Percentiles rank a stretch among this genome's conserved stretches.
Conservation (phyloP, 1,140 invertebrate species). For the Cherax quadricarinatus region DNA sequence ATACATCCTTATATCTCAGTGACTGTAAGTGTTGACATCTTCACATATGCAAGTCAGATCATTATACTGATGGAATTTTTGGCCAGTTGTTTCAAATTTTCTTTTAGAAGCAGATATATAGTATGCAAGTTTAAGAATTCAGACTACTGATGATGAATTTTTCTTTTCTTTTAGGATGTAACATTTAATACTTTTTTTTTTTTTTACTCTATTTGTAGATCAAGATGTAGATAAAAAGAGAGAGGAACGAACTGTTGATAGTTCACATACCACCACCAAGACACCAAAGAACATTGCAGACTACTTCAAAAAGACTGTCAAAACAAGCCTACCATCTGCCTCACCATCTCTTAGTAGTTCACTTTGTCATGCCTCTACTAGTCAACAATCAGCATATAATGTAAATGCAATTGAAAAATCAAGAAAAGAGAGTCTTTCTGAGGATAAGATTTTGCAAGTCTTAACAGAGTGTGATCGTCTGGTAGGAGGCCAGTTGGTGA, state of each 20-base stretch:
- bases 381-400: not conserved
- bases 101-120: no score
- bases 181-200: not conserved
- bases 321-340: not conserved
- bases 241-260: not conserved
- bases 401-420: not conserved
- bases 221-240: not conserved
- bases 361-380: not conserved
- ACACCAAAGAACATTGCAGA: slow-evolving; percentile 18
- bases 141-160: no score
- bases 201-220: not conserved
- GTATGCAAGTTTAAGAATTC: no score
- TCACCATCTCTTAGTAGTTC: not conserved
- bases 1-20: no score
- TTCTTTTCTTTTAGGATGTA: no score
- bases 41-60: no score
- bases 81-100: no score
- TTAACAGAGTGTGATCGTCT: slow-evolving; percentile 56
- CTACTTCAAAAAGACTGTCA: slow-evolving; percentile 7
- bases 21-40: no score
- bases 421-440: slow-evolving; percentile 11
- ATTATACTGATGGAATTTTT: no score
- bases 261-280: not conserved
- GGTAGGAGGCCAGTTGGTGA: slow-evolving; percentile 33
- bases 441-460: slow-evolving; percentile 57